Base-by-base conservation (phyloP, 1,140 invertebrate genomes). In the Akabosia matsudoensis region DNA sequence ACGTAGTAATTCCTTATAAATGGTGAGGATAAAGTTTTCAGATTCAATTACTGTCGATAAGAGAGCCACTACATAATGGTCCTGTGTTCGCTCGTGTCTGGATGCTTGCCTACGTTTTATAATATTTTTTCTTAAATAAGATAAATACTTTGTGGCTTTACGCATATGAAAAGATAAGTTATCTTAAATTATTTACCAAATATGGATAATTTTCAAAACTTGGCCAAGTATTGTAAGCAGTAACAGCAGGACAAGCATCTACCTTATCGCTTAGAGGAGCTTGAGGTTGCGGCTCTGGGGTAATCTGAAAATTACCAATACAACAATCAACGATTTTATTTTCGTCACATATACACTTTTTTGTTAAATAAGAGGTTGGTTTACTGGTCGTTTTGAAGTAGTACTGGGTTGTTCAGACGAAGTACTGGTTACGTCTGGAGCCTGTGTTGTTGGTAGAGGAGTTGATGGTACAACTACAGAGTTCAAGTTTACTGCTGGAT, bases 151-250 rank as follows among this genome's bases (percentile, higher is more conserved):
- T n/a, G n/a, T n/a, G n/a, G n/a, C 30, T 74, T 74, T 33, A 61
- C 26, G 2, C 24, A 64, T 64, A 14, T 64, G 24, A 52, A 64
- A 22, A 13, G 61, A 28, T 33, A n/a, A n/a, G n/a, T n/a, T n/a
- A n/a, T n/a, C n/a, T 26, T 67, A 45, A 64, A n/a, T n/a, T n/a
- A n/a, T n/a, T 31, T 74, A 77, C 76, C 71, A 77, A 61, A 33
- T 33, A 77, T 34, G 76, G 76, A 33, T 77, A 77, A 71, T 52
- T 37, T 14, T 74, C 54, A 26, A 74, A 71, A 30, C 64, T 31
- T 52, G 76, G 76, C 76, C 76, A 77, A 28, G 72, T 73, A 54
- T 77, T 71, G 51, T 77, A 77, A 1, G 30, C 16, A n/a, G 24
- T 56, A 31, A 54, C 73, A 34, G 73, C 34, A 16, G 72, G 76